These are phyloP conservation scores for Delphinapterus leucas DNA, from an alignment of 2,113 vertebrate species.

Conservation along the genomic window DNA sequence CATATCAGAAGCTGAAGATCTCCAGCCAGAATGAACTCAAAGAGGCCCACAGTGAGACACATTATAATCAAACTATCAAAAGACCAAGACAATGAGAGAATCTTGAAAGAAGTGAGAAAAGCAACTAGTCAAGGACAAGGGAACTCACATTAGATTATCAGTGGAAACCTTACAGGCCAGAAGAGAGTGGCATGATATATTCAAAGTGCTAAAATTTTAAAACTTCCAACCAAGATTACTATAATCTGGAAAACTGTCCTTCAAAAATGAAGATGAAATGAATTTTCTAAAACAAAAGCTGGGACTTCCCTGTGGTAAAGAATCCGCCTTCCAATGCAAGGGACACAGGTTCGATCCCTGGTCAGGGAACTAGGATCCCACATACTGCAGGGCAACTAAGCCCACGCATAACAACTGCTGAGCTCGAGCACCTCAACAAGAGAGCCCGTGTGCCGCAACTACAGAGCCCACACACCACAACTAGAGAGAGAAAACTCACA, in stretches of 20 bases:
- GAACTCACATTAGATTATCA: not conserved
- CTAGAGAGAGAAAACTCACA: no score
- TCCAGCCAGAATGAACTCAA: not conserved
- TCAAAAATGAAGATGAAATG: not conserved
- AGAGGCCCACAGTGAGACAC: not conserved
- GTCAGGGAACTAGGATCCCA: no score
- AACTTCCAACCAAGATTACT: not conserved
- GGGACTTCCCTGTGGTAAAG: no score
- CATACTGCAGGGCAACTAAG: no score
- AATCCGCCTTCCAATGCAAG: no score
- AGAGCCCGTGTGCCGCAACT: no score
- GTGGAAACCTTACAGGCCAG: not conserved
- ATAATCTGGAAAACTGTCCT: not conserved
- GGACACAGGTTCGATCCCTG: no score
- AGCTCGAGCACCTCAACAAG: no score
- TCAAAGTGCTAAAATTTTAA: not conserved
- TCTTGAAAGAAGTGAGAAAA: not conserved
- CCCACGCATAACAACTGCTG: no score
- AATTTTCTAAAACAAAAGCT: not conserved
- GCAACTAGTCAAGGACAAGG: not conserved
- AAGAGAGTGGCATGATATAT: not conserved
- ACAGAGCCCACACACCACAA: no score
- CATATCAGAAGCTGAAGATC: not conserved
- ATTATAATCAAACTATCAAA: not conserved
- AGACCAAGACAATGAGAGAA: not conserved